These are phyloP conservation scores for Ictidomys tridecemlineatus DNA, from an alignment of 2,113 vertebrate genomes.

Conservation along the genomic window DNA sequence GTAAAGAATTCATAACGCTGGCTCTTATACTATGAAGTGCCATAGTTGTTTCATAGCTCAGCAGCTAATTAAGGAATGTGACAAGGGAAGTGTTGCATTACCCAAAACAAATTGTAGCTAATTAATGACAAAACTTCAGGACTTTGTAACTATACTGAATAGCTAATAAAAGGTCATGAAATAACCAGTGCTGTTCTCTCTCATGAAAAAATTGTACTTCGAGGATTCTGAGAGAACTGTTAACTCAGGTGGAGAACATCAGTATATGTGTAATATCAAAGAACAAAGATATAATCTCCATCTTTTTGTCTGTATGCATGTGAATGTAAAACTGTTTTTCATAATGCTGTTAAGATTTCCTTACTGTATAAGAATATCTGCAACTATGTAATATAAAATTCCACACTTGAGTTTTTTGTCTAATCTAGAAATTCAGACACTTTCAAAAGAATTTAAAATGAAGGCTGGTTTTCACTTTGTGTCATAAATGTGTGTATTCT, in stretches of 20 bases:
- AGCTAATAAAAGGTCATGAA: neutral
- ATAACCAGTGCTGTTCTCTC: neutral
- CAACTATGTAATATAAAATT: neutral
- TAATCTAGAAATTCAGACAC: neutral
- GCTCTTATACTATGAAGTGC: neutral
- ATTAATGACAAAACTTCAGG: neutral
- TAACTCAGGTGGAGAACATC: neutral
- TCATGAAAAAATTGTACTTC: neutral
- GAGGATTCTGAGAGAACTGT: neutral
- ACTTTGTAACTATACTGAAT: neutral
- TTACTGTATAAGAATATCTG: neutral
- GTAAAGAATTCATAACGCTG: neutral
- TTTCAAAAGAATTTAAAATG: neutral
- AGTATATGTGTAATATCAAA: neutral
- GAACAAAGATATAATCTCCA: neutral
- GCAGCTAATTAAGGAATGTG: constrained; percentile 4
- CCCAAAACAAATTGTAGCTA: constrained; percentile 4
- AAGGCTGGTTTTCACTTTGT: neutral
- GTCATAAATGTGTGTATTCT: neutral
- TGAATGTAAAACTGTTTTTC: neutral
- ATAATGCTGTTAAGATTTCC: neutral
- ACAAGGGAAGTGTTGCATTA: neutral
- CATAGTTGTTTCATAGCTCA: neutral
- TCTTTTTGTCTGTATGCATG: neutral
- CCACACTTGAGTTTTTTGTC: neutral